A percentile compares a stretch with the other conserved stretches of the same genome.
phyloP scores from a whole-genome alignment of 2,797 vertebrate genomes.

The Sternarchorhynchus goeldii region DNA sequence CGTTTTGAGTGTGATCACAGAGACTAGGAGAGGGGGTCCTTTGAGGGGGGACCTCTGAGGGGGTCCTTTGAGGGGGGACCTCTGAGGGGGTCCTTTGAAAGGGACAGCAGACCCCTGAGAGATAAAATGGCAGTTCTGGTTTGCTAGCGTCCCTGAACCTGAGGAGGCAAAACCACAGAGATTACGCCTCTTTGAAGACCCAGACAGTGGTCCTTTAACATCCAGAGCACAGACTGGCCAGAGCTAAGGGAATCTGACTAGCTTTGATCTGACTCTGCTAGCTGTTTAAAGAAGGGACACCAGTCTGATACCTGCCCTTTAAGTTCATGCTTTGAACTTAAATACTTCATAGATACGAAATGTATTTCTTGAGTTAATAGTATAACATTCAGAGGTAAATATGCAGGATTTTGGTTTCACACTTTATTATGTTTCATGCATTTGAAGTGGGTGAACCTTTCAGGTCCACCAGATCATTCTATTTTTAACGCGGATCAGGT shows the following conservation, averaged over 20 bases:
- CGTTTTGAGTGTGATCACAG: not conserved
- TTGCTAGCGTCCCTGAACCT: not conserved
- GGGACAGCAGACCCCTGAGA: constrained; percentile 10
- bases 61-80: too few relatives aligned
- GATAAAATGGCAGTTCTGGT: constrained; percentile 25
- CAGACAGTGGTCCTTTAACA: constrained; percentile 24
- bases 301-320: constrained; percentile 30
- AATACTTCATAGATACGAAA: not conserved
- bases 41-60: too few relatives aligned
- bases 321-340: constrained; percentile 17
- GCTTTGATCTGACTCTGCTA: constrained; percentile 34
- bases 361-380: not conserved
- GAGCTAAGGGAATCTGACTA: not conserved
- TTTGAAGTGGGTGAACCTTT: not conserved
- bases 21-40: not conserved
- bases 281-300: constrained; percentile 30
- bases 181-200: constrained; percentile 38
- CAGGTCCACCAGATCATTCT: too few relatives aligned
- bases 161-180: constrained; percentile 18
- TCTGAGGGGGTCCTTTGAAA: constrained; percentile 13
- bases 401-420: not conserved
- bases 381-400: too few relatives aligned
- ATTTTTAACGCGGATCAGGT: too few relatives aligned
- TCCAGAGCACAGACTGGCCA: not conserved
- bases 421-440: too few relatives aligned